These are phyloP conservation scores for Zosterops hypoxanthus DNA, from an alignment of 2,113 vertebrate species.

Conservation along the genomic window DNA sequence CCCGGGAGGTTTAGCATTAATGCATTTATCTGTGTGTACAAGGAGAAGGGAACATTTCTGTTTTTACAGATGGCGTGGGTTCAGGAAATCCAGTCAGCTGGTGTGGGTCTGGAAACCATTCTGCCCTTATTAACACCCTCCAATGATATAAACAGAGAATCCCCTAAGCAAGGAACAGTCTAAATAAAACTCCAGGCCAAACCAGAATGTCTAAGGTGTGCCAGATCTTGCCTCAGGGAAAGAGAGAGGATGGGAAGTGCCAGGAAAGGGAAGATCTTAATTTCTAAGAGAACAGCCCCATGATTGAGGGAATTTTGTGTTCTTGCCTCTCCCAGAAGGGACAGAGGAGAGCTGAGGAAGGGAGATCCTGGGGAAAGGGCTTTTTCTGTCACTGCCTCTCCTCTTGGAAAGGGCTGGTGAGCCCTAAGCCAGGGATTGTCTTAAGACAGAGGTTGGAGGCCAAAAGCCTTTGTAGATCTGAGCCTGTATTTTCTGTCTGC, in stretches of 20 bases:
- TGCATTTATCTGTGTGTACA: constrained; percentile 42
- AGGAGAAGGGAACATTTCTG: constrained; percentile 62
- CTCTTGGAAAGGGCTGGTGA: neutral
- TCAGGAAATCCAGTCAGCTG: constrained; percentile 69
- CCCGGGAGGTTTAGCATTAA: neutral
- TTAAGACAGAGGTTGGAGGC: neutral
- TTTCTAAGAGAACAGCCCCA: constrained; percentile 5
- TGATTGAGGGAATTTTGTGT: neutral
- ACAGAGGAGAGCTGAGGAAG: neutral
- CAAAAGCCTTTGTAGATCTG: neutral
- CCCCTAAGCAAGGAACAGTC: constrained; percentile 64
- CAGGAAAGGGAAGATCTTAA: constrained; percentile 48
- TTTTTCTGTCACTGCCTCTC: neutral
- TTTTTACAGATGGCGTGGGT: constrained; percentile 63
- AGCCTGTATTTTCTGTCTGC: constrained; percentile 8
- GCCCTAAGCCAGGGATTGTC: neutral
- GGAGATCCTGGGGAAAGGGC: neutral
- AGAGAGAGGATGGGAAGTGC: constrained; percentile 12
- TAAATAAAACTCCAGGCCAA: constrained; percentile 67
- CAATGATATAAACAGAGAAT: constrained; percentile 67
- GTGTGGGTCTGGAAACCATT: constrained; percentile 67
- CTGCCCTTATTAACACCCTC: constrained; percentile 70
- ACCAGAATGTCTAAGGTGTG: constrained; percentile 63
- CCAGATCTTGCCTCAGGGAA: constrained; percentile 55
- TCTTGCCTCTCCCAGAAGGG: neutral